Base-by-base conservation (phyloP, 2,113 vertebrate species). In the Bufo gargarizans region DNA sequence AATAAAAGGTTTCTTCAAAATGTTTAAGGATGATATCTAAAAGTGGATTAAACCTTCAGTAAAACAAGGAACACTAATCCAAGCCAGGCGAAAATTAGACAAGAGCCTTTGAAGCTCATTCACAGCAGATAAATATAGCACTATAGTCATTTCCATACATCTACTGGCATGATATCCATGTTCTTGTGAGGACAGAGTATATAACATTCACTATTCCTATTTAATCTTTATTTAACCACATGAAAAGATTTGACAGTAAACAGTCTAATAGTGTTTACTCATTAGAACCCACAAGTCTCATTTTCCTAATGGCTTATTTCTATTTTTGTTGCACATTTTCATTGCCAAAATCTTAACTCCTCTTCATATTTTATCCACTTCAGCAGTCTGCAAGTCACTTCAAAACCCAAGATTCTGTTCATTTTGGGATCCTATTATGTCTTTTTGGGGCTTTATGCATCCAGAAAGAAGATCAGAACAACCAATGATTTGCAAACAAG, bases 231-330 rank as follows among this genome's bases (percentile, higher is more conserved):
- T 63, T 82, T 82, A 63, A 82, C 7, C 20, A 65, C 80, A 82
- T 79, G 77, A 0, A n/a, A 45, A 20, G 59, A 65, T 63, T 65
- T 65, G 65, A 53, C 17, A 61, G 58, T 81, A 81, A 61, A 81
- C 80, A 82, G 17, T 82, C 59, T 65, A 47, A 82, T 47, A 61
- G 79, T 82, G 58, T 82, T 82, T 82, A 61, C 79, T 82, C 56
- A 61, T 81, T 81, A 81, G 76, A 43, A 45, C 58, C 58, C 58
- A 82, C 56, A 82, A 65, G 33, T 82, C 43, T 65, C 14, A 82
- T 47, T 82, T 82, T 82, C 43, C 59, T 82, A 65, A 82, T 49
- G 11, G 80, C 45, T 63, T 82, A 12, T 82, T 49, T 81, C 14
- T 81, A 61, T 45, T 81, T 81, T 50, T 33, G 56, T 47, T 81